These are phyloP conservation scores for Lasioglossum malachurum DNA, from an alignment of 2,888 invertebrate species.

Conservation along the genomic window DNA sequence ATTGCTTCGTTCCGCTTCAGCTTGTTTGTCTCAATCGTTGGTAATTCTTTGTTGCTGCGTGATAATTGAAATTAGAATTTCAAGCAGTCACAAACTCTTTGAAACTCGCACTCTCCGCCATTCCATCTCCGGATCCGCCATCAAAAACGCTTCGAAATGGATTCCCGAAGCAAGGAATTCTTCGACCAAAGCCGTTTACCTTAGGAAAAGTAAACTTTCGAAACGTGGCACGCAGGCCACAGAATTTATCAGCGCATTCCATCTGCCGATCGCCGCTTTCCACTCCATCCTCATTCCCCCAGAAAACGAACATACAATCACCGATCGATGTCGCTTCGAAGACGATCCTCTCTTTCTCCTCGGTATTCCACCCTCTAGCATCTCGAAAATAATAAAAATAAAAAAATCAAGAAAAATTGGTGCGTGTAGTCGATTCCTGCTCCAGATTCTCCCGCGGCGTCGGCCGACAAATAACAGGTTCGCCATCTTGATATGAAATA, in stretches of 20 bases:
- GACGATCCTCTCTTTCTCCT: background rate
- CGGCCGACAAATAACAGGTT: conserved; percentile 70
- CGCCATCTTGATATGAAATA: conserved; percentile 72
- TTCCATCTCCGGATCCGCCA: background rate
- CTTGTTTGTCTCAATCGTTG: background rate
- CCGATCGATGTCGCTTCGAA: background rate
- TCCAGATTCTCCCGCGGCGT: conserved; percentile 43
- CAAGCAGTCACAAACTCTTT: background rate
- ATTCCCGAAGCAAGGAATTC: background rate
- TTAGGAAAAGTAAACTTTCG: conserved; percentile 13
- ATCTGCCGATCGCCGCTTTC: background rate
- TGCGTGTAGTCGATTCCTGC: conserved; percentile 3
- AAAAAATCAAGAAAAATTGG: background rate
- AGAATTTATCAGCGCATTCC: background rate
- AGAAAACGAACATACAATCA: background rate
- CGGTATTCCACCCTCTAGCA: background rate
- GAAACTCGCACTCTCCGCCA: background rate
- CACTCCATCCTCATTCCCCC: background rate
- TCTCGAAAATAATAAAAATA: background rate
- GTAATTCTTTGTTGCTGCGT: background rate
- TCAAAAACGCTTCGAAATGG: background rate
- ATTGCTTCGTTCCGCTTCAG: background rate
- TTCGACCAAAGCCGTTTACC: background rate
- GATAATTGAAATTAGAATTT: background rate
- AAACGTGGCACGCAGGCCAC: conserved; percentile 3